Base-by-base conservation (phyloP, 2,113 vertebrate species). In the Redunca redunca region DNA sequence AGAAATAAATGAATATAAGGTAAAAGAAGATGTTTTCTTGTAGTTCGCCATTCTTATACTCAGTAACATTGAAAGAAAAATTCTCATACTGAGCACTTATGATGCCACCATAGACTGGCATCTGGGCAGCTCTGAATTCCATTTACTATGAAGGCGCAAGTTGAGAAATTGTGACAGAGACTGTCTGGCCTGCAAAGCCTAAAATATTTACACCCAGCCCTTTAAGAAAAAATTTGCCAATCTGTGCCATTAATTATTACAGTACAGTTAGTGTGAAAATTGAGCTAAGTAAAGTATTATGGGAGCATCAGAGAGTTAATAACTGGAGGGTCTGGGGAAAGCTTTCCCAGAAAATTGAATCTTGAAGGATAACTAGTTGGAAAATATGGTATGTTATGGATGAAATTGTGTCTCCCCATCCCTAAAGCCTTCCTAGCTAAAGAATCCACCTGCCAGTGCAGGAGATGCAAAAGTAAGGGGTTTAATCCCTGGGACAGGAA, bases 31-130 rank as follows among this genome's bases (percentile, higher is more conserved):
- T 74, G 25, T 62, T 93, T 90, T 57, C 53, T 85, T 23, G 16
- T 10, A 94, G 15, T 26, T 81, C 30, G 62, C 2, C 8, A 55
- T 26, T 15, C 40, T 90, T 71, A 86, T 23, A 50, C 8, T 74
- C 48, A 50, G 48, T 33, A 88, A 98, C 62, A 57, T 14, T 92
- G 48, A 92, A 85, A 83, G 80, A 53, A 92, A 96, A 92, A 17
- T 33, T 43, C n/a, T 77, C 62, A 83, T 58, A 19, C 85, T 55
- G 36, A 21, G 86, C 52, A 6, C n/a, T 60, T 84, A 11, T n/a
- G 52, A 81, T 40, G 23, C 12, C 9, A 36, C 6, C 5, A 8
- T 7, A 48, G 23, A 67, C 21, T 12, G 33, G 30, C 1, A 43
- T 3, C 3, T 52, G 30, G 58, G 23, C 16, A 58, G 8, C 5